These are phyloP conservation scores for Forbesichthys papilliferus DNA, from an alignment of 2,113 vertebrate genomes.

Conservation along the genomic window DNA sequence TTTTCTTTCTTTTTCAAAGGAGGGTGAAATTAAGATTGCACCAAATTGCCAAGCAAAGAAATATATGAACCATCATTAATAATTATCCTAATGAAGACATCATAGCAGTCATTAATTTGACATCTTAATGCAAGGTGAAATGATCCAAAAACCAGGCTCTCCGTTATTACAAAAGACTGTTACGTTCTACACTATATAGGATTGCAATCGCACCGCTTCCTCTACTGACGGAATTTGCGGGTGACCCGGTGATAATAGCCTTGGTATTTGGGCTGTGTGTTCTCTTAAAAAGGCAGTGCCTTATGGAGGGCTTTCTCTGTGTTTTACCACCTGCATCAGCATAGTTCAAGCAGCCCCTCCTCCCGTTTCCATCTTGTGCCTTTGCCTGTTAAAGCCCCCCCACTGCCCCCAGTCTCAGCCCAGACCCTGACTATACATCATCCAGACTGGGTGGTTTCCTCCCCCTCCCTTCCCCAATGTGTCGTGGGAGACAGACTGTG, in stretches of 20 bases:
- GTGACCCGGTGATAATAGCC: slow-evolving; percentile 56
- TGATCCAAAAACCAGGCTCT: neutral
- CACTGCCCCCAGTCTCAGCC: slow-evolving; percentile 39
- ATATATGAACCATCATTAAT: slow-evolving; percentile 25
- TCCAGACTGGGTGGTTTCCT: slow-evolving; percentile 44
- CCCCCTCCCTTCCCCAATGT: slow-evolving; percentile 29
- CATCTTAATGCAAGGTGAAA: slow-evolving; percentile 19
- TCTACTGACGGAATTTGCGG: slow-evolving; percentile 41
- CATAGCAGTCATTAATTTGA: slow-evolving; percentile 28
- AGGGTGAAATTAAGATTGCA: slow-evolving; percentile 29
- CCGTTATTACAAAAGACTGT: neutral
- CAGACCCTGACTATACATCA: slow-evolving; percentile 76
- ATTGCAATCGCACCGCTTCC: slow-evolving; percentile 18
- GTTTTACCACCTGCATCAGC: slow-evolving; percentile 70
- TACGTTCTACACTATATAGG: neutral
- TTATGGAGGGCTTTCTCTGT: slow-evolving; percentile 38
- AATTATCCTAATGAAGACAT: slow-evolving; percentile 34
- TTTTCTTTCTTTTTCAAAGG: slow-evolving; percentile 9
- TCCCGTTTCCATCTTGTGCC: slow-evolving; percentile 68
- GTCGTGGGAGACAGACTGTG: slow-evolving; percentile 46
- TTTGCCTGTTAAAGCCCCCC: slow-evolving; percentile 53
- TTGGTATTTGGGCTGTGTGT: slow-evolving; percentile 49
- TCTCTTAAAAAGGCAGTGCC: slow-evolving; percentile 1
- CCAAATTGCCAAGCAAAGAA: slow-evolving; percentile 12
- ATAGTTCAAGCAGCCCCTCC: slow-evolving; percentile 77